Evolutionary conservation across 2,888 invertebrate genomes (phyloP), one percentile per base, ranked within the genome.

Genomic region (Fragum fragum): DNA sequence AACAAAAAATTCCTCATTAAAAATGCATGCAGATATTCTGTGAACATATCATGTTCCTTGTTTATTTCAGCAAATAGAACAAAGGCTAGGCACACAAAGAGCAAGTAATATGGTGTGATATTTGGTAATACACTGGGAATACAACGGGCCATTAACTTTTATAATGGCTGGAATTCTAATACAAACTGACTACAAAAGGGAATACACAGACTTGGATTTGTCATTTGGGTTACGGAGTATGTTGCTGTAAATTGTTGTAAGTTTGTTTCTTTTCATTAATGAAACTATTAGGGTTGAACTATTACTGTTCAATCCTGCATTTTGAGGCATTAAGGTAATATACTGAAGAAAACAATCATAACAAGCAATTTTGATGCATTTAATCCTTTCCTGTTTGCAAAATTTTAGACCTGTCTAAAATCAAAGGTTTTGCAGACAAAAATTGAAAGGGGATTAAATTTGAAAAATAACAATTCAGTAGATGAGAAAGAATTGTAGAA

Each of bases 81-180:
- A 66, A 66, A 66, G 66, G 36, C 14, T 39, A 2, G 21, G 11
- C 16, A 42, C 21, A 66, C 66, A 66, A 42, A 42, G 42, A 42
- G 11, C 23, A 1, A 16, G 42, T 21, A 18, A 23, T 36, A n/a
- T 66, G 23, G 42, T 66, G 66, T 66, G 66, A 66, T 42, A 66
- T 66, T 66, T 39, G 42, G 39, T 23, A 32, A 11, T 61, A n/a
- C 26, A 11, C 32, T 32, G 61, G n/a, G 61, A 32, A 28, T 36
- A 59, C 26, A 59, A 23, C 28, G 28, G 26, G 1, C 29, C 61
- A 61, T 61, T 61, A 61, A 61, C 26, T 59, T 61, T n/a, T 29
- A 61, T 61, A 18, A 61, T 61, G 61, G 29, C 61, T 32, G 32
- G 32, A 61, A 47, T 47, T 47, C 47, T 47, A 47, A 47, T 47